Conservation (phyloP, 2,113 vertebrate genomes). For the Seriola quinqueradiata region DNA sequence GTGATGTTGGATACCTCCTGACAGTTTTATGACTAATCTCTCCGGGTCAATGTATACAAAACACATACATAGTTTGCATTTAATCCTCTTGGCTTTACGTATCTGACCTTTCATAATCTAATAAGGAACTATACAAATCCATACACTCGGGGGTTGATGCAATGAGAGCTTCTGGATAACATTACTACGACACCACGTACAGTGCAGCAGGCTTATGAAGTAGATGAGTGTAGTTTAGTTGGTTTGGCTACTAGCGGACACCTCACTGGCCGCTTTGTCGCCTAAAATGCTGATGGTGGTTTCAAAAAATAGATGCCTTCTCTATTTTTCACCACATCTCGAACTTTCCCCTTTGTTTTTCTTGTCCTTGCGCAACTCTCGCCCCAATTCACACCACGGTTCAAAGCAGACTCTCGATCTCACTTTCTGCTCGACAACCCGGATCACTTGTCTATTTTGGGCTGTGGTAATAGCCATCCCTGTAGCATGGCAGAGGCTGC, state of each 20-base stretch:
- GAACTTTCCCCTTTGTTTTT: background rate
- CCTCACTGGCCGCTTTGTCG: slow-evolving; percentile 32
- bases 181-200: slow-evolving; percentile 47
- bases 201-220: slow-evolving; percentile 32
- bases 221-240: slow-evolving; percentile 45
- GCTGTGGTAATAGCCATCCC: slow-evolving; percentile 35
- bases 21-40: slow-evolving; percentile 46
- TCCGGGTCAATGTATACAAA: slow-evolving; percentile 22
- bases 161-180: slow-evolving; percentile 47
- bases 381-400: slow-evolving; percentile 9
- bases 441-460: slow-evolving; percentile 61
- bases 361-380: slow-evolving; percentile 7
- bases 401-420: slow-evolving; percentile 43
- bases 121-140: slow-evolving; percentile 53
- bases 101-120: slow-evolving; percentile 44
- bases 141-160: slow-evolving; percentile 44
- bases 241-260: slow-evolving; percentile 40
- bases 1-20: slow-evolving; percentile 19
- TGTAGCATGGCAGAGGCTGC: slow-evolving; percentile 10
- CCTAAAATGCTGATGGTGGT: background rate
- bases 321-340: slow-evolving; percentile 41
- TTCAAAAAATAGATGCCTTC: background rate
- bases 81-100: slow-evolving; percentile 32
- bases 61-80: slow-evolving; percentile 22
- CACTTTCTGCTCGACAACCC: slow-evolving; percentile 42